Evolutionary conservation across 2,113 vertebrate species (phyloP).

Genomic region (Erythrolamprus reginae): DNA sequence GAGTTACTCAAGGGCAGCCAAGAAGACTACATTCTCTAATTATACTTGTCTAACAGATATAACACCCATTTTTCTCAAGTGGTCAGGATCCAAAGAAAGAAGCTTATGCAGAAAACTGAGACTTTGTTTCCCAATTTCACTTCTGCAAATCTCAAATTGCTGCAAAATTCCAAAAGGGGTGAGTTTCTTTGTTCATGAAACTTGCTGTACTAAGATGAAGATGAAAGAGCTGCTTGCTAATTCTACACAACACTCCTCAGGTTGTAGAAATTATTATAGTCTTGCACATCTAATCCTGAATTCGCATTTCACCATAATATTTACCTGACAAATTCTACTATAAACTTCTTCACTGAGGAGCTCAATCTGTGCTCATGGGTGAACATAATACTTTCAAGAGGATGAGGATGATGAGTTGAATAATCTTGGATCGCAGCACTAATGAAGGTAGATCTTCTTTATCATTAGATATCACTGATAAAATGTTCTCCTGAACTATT

Average conservation of each 20-base stretch:
- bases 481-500: background rate
- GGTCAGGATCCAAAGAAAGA: background rate
- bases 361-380: background rate
- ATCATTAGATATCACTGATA: background rate
- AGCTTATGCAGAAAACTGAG: background rate
- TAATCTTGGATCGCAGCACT: background rate
- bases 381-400: background rate
- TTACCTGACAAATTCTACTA: background rate
- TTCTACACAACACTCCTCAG: background rate
- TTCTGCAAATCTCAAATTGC: background rate
- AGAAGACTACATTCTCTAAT: background rate
- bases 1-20: background rate
- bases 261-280: background rate
- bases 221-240: background rate
- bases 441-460: background rate
- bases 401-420: background rate
- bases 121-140: background rate
- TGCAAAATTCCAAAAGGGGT: background rate
- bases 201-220: background rate
- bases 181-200: background rate
- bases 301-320: background rate
- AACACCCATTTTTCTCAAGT: background rate
- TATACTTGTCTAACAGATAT: background rate
- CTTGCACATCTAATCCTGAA: background rate
- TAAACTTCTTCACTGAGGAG: background rate